phyloP scores from a whole-genome alignment of 2,113 vertebrate genomes.

The Percina caprodes region DNA sequence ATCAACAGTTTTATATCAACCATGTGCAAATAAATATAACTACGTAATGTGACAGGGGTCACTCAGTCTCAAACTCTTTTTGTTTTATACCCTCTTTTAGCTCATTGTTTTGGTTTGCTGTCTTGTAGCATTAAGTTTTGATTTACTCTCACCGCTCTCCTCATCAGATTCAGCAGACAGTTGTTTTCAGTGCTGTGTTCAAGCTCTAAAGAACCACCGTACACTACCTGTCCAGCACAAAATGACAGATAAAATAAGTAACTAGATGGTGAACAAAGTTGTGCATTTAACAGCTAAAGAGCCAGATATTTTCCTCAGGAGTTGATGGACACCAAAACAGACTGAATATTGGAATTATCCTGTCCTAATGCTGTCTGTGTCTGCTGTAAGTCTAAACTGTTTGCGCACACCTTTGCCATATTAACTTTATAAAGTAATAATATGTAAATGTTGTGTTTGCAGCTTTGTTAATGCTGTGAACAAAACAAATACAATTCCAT shows the following conservation, averaged over 20 bases:
- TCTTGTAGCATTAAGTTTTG: background rate
- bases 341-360: background rate
- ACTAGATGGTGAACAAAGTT: background rate
- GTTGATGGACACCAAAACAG: background rate
- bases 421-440: background rate
- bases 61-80: background rate
- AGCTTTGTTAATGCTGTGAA: background rate
- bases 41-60: background rate
- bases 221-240: background rate
- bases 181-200: background rate
- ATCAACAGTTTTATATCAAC: background rate
- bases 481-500: background rate
- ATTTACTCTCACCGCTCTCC: background rate
- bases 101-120: background rate
- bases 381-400: no score
- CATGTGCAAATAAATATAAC: background rate
- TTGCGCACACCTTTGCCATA: background rate
- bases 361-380: no score
- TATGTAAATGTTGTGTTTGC: background rate
- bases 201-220: background rate
- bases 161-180: background rate
- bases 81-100: constrained; percentile 1
- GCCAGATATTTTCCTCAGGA: background rate
- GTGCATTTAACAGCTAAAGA: background rate
- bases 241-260: background rate